Conservation (phyloP, 2,797 vertebrate species). For the Paedocypris micromegethes region DNA sequence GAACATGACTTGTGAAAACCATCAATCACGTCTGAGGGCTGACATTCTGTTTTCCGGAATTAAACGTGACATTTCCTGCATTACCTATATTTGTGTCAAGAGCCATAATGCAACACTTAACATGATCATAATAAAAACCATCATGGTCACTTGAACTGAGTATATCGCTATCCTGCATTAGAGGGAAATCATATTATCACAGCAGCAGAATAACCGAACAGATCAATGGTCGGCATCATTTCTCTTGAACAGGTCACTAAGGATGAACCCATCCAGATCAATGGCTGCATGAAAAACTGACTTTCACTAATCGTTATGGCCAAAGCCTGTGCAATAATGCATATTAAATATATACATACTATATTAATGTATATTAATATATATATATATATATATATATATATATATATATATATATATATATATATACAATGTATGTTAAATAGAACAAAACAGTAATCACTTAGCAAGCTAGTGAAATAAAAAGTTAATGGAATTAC, state of each 20-base stretch:
- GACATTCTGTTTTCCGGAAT: background rate
- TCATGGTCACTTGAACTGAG: too few species aligned
- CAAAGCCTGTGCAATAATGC: conserved; percentile 1
- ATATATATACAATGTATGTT: background rate
- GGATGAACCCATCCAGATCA: conserved; percentile 42
- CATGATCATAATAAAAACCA: too few species aligned
- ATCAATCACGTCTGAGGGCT: conserved; percentile 30
- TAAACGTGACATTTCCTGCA: too few species aligned
- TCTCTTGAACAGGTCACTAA: conserved; percentile 25
- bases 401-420: background rate
- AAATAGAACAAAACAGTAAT: too few species aligned
- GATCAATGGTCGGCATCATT: conserved; percentile 36
- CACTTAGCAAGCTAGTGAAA: too few species aligned
- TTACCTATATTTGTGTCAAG: too few species aligned
- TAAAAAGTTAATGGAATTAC: too few species aligned
- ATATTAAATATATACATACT: background rate
- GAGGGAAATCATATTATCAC: conserved; percentile 20
- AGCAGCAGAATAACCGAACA: conserved; percentile 5
- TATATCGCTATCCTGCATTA: too few species aligned
- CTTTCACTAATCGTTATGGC: conserved; percentile 24
- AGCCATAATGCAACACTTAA: too few species aligned
- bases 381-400: background rate
- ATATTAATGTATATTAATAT: background rate
- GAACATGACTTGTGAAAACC: conserved; percentile 4
- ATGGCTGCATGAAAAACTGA: conserved; percentile 23